phyloP scores from a whole-genome alignment of 2,113 vertebrate species.

The Centropristis striata region DNA sequence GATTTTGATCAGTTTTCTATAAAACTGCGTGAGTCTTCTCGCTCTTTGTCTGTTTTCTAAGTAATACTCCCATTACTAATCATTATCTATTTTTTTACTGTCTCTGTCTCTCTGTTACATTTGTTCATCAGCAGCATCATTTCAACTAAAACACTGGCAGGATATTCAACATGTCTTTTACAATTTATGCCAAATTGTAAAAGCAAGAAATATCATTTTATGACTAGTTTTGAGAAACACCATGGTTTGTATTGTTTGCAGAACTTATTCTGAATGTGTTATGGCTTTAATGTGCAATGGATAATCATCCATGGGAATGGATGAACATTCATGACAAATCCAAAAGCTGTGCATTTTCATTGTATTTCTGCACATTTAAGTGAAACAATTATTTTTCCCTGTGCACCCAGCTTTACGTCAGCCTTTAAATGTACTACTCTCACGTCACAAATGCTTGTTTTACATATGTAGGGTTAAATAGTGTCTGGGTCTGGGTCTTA shows the following conservation, averaged over 20 bases:
- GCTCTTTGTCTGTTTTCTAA: not conserved
- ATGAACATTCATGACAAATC: no score
- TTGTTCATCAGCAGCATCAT: not conserved
- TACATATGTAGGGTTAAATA: not conserved
- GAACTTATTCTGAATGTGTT: not conserved
- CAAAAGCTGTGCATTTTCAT: no score
- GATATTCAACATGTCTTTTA: not conserved
- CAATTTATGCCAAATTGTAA: not conserved
- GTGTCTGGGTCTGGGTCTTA: constrained; percentile 9
- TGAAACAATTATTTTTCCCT: no score
- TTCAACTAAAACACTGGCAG: not conserved
- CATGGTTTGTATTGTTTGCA: not conserved
- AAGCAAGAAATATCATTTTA: not conserved
- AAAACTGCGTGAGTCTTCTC: not conserved
- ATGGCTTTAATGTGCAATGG: no score
- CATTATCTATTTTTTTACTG: not conserved
- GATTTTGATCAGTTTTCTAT: constrained; percentile 5
- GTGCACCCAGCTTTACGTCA: no score
- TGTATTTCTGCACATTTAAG: no score
- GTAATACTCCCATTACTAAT: not conserved
- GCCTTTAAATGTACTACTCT: not conserved
- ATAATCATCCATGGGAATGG: no score
- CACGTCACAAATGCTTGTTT: not conserved
- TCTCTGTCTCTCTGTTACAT: not conserved
- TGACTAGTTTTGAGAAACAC: not conserved